Base-by-base conservation (phyloP, 2,113 vertebrate species). In the Amblyornis subalaris region DNA sequence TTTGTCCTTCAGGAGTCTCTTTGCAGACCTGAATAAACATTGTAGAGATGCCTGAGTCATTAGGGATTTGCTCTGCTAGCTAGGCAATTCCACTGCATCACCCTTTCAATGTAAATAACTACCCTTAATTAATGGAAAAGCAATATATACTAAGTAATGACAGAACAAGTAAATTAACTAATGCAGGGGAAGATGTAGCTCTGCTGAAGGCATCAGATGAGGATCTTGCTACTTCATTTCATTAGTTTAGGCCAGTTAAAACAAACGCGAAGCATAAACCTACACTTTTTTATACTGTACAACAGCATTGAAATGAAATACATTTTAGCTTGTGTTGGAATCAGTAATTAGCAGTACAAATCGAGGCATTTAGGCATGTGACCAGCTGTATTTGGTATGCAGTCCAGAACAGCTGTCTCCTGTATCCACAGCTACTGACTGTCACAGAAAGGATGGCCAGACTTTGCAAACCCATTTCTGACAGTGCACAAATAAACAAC, bases 81-180 rank as follows among this genome's bases (percentile, higher is more conserved):
- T 36, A 83, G 82, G 88, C 95, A 97, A 91, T 97, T 95, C 69
- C 53, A 88, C 85, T 53, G 69, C 69, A 75, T 90, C 88, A 77
- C 85, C 80, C 61, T 67, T 93, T 90, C 72, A 83, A 18, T 81
- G 69, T 86, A 95, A 91, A 77, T 85, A 96, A 83, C 76, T 73
- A 23, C 53, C 51, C 65, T 78, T 93, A 95, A 91, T 97, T 94
- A 97, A 91, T 93, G 82, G 79, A 95, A 95, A 96, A 81, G 89
- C 72, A 88, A 80, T 77, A 85, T 94, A 80, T 74, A 93, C 60
- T 77, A 90, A 90, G 36, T 72, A 89, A 89, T 87, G 77, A 58
- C 53, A 90, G 79, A 77, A 55, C n/a, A 89, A 95, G 72, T 93
- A 91, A 93, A 88, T 95, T 88, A 95, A 95, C 64, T 91, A 90